phyloP scores from a whole-genome alignment of 2,888 invertebrate genomes.

The Meghimatium bilineatum region DNA sequence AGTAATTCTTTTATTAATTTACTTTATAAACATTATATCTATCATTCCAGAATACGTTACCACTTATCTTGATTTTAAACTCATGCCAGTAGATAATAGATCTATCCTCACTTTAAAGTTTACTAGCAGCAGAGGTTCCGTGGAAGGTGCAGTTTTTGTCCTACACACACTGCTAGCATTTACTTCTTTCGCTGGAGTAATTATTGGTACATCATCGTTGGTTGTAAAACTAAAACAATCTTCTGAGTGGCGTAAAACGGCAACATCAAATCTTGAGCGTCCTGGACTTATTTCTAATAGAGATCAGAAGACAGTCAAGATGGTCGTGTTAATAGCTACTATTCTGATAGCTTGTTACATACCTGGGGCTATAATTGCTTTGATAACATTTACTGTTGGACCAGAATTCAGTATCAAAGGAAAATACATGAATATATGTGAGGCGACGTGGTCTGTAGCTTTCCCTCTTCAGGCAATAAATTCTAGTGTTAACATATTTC shows the following conservation, averaged over 20 bases:
- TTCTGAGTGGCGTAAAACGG: background rate
- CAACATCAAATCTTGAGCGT: too few relatives aligned
- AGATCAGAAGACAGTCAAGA: conserved; percentile 10
- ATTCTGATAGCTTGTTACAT: background rate
- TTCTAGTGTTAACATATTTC: background rate
- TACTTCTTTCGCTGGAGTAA: background rate
- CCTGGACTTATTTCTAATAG: background rate
- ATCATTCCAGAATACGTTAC: background rate
- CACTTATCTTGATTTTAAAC: background rate
- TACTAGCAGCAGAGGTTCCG: background rate
- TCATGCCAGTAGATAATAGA: background rate
- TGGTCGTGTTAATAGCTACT: conserved; percentile 10
- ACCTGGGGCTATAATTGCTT: conserved; percentile 2
- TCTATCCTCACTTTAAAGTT: background rate
- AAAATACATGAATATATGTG: conserved; percentile 5
- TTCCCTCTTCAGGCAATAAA: conserved; percentile 5
- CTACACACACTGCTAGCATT: background rate
- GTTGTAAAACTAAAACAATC: background rate
- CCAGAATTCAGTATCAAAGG: conserved; percentile 20
- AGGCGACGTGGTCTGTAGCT: background rate
- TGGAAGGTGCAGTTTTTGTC: background rate
- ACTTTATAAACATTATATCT: background rate
- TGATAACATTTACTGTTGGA: conserved; percentile 1
- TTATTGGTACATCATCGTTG: background rate
- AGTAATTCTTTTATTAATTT: background rate